Evolutionary conservation across 2,797 vertebrate genomes (phyloP), one percentile per base, ranked within the genome.

Genomic region (Arctocebus calabarensis): DNA sequence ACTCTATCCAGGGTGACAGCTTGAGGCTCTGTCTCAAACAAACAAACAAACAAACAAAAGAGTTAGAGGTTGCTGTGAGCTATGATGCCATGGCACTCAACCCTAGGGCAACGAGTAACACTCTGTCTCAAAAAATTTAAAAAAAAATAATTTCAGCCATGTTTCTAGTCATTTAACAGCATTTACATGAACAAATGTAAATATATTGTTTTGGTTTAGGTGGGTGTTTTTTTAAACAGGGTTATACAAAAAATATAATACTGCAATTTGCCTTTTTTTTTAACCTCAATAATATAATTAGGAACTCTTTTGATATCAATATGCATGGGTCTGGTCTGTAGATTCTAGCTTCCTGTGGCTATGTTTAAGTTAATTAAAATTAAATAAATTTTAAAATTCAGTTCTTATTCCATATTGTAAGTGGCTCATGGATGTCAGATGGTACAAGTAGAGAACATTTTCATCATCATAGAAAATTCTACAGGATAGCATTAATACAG

Each of bases 321-420:
- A 7, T n/a, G 14, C 81, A 6, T 79, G 82, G 78, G 10, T 82
- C 62, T 94, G 73, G 37, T 87, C 64, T 90, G 5, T 48, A 68
- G 59, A 27, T 52, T 71, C 34, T 43, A 40, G 84, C 45, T 68
- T 48, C 7, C 29, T 32, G 48, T 57, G 32, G 32, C 7, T 71
- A 78, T 70, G 34, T 75, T 93, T 61, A 70, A 85, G 73, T 81
- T 89, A 90, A 93, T 82, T 81, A 74, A 75, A 92, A 82, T 85
- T 22, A 22, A 82, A 4, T 43, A 62, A 29, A 59, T 17, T 27
- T 37, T 59, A 16, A 6, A 59, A 79, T 79, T 43, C 37, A 29
- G 78, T 62, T 40, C 57, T 62, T 59, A 81, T 82, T 37, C 17
- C 10, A 0, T 32, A 7, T 61, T 83, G 62, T 83, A 78, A 43